Conservation (phyloP, 1,140 invertebrate genomes). For the Heterodera carotae region DNA sequence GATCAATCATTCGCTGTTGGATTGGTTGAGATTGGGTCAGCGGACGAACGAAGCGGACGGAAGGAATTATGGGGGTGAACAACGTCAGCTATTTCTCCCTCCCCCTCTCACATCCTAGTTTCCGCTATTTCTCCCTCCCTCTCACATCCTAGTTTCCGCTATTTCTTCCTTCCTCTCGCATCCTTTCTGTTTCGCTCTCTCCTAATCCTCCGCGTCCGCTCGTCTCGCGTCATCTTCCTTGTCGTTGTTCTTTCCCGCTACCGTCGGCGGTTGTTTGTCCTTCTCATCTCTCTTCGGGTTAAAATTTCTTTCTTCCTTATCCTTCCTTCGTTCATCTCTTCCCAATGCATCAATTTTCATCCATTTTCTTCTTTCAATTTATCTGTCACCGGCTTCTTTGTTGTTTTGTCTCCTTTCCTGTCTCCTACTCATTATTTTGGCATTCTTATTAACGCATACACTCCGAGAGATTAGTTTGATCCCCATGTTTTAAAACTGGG, state of each 20-base stretch:
- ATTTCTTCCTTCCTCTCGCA: not conserved
- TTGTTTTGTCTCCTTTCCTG: not conserved
- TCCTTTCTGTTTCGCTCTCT: not conserved
- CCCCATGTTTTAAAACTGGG: no score
- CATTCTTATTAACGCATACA: not conserved
- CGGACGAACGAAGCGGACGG: no score
- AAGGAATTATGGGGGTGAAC: not conserved
- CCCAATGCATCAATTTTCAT: slow-evolving; percentile 13
- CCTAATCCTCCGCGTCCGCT: not conserved
- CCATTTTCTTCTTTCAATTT: not conserved
- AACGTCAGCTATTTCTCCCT: no score
- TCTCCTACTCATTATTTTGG: slow-evolving; percentile 3
- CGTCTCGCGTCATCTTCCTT: not conserved
- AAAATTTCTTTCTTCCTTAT: slow-evolving; percentile 24
- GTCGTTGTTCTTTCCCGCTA: not conserved
- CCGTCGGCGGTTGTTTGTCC: slow-evolving; percentile 8
- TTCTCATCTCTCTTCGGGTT: slow-evolving; percentile 5
- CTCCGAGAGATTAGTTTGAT: no score
- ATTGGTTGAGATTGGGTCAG: not conserved
- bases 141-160: not conserved
- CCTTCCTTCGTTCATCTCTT: not conserved
- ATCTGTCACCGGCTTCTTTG: slow-evolving; percentile 10
- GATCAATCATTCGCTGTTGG: not conserved
- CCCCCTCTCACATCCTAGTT: no score
- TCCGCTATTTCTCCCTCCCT: no score